Base-by-base conservation (phyloP, 2,888 invertebrate species). In the Pollenia angustigena region DNA sequence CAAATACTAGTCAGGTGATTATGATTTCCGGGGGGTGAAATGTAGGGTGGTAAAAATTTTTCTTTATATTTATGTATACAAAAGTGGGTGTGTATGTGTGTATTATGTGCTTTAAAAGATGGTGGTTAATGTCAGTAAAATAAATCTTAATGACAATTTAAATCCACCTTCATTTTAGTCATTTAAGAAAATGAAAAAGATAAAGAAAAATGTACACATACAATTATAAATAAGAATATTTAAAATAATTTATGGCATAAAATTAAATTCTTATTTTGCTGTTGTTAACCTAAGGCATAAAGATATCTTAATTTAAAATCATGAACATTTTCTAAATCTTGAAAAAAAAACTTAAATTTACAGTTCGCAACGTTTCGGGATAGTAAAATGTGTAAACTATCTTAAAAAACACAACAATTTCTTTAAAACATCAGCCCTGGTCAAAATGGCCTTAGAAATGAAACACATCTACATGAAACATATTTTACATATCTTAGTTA, bases 81-180 rank as follows among this genome's bases (percentile, higher is more conserved):
- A 46, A 6, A 54, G 11, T n/a, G 44, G 52, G 18, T 44, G 18
- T 50, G 54, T 75, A 50, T 52, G 23, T 23, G 23, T 23, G 23
- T 23, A 2, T 23, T 23, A 11, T 64, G 56, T 75, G 46, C 11
- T 54, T 14, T n/a, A 44, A 52, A 46, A 56, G 54, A 80, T 72
- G 80, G 80, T 83, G 83, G 86, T 86, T 86, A 83, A 83, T 83
- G 80, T 71, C 80, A 71, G 71, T 58, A 76, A 83, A 86, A 80
- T 83, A 86, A 86, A 83, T 86, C 80, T 80, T 86, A 83, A 83
- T 86, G 83, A 58, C 82, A 83, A 58, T 80, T 76, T 83, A 76
- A 82, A 83, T 83, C 86, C 76, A 86, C 71, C 86, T 83, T 66
- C 71, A 23, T 79, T 69, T 42, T 16, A 18, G 32, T 52, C 46